phyloP scores from a whole-genome alignment of 2,113 vertebrate species.

The Micronisus gabar region DNA sequence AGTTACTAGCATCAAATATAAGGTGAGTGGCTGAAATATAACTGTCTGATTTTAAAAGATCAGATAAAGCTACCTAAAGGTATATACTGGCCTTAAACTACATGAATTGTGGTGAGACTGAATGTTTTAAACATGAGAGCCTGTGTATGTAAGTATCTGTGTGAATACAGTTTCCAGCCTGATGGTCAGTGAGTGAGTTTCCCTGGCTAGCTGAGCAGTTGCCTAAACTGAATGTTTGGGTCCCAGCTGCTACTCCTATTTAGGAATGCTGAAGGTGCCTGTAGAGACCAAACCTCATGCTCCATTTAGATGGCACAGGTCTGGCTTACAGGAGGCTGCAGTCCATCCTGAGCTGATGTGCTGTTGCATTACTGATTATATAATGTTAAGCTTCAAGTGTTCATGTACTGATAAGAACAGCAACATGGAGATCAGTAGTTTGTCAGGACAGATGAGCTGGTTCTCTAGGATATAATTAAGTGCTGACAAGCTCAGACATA shows the following conservation, averaged over 20 bases:
- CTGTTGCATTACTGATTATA: background rate
- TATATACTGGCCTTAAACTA: background rate
- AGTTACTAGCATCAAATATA: background rate
- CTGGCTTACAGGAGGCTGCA: background rate
- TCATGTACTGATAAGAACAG: background rate
- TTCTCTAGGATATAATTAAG: constrained; percentile 34
- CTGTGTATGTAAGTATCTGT: background rate
- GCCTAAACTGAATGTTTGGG: background rate
- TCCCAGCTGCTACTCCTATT: background rate
- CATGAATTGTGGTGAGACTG: background rate
- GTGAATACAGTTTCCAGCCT: background rate
- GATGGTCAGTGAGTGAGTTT: background rate
- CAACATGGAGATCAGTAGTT: background rate
- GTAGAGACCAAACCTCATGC: background rate
- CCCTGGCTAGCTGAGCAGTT: background rate
- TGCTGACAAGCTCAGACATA: constrained; percentile 9
- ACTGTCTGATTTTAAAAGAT: background rate
- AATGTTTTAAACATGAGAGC: background rate
- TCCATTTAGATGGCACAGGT: rapidly evolving
- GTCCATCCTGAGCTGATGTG: background rate
- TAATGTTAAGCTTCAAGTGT: background rate
- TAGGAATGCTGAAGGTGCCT: background rate
- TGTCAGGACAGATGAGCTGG: background rate
- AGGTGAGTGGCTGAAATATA: background rate
- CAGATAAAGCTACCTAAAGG: background rate